Evolutionary conservation across 2,888 invertebrate species (phyloP).

Genomic region (Metellina segmentata): DNA sequence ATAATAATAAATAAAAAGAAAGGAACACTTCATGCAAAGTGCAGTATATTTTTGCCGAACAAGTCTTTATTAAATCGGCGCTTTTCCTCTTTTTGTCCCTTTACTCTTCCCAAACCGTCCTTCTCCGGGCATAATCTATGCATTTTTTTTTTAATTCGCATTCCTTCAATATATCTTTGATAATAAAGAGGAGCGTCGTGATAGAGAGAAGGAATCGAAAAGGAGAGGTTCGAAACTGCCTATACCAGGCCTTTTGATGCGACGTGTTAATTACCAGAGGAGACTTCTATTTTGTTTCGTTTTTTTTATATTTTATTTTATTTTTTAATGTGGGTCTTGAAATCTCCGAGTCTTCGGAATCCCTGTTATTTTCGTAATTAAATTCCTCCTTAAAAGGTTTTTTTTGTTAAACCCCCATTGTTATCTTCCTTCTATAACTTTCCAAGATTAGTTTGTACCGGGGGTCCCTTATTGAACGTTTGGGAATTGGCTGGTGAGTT

Average conservation of each 20-base stretch:
- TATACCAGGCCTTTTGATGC: not conserved
- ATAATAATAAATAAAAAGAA: not conserved
- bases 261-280: slow-evolving; percentile 47
- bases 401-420: slow-evolving; percentile 7
- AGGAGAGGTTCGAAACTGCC: no score
- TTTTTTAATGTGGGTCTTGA: not conserved
- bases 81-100: no score
- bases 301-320: slow-evolving; percentile 12
- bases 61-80: no score
- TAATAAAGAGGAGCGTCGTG: no score
- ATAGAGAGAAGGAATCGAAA: no score
- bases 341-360: slow-evolving; percentile 53
- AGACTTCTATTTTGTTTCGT: slow-evolving; percentile 6
- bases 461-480: not conserved
- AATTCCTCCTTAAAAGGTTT: slow-evolving; percentile 49
- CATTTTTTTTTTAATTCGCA: no score
- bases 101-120: no score
- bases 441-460: not conserved
- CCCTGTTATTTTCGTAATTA: slow-evolving; percentile 72
- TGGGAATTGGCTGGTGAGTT: not conserved
- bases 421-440: slow-evolving; percentile 3
- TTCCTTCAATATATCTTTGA: no score
- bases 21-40: not conserved
- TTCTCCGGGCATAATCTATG: no score
- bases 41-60: not conserved